Percentiles rank a stretch among this genome's conserved stretches.
phyloP scores from a whole-genome alignment of 2,888 invertebrate species.

The Idaea biselata region DNA sequence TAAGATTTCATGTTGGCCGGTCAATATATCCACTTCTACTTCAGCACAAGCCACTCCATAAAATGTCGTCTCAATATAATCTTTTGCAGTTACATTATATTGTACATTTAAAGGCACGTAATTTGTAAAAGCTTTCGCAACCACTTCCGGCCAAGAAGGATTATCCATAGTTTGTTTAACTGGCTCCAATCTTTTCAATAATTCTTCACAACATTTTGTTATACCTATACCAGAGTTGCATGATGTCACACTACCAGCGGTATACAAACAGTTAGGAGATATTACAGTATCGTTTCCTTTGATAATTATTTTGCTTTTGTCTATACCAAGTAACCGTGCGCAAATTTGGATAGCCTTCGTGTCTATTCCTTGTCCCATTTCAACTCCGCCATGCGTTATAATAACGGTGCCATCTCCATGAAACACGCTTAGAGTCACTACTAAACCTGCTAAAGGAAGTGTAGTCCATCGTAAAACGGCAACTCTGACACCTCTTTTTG shows the following conservation, averaged over 20 bases:
- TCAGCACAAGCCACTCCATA: conserved; percentile 82
- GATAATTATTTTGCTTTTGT: conserved; percentile 82
- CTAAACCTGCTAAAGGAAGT: conserved; percentile 41
- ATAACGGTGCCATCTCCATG: conserved; percentile 83
- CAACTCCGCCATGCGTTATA: conserved; percentile 83
- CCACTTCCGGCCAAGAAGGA: conserved; percentile 71
- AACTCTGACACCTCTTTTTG: conserved; percentile 82
- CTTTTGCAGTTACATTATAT: conserved; percentile 30
- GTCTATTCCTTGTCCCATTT: conserved; percentile 87
- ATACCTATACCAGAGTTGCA: conserved; percentile 81
- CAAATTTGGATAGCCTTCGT: conserved; percentile 85
- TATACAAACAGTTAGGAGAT: conserved; percentile 81
- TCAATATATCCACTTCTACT: conserved; percentile 85
- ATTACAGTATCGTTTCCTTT: conserved; percentile 82
- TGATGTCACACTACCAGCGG: conserved; percentile 85
- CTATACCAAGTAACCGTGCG: conserved; percentile 83
- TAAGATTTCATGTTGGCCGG: conserved; percentile 81
- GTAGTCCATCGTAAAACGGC: conserved; percentile 82
- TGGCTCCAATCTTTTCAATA: conserved; percentile 64
- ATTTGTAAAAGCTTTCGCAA: conserved; percentile 56
- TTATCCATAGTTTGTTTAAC: conserved; percentile 49
- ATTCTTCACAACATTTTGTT: conserved; percentile 65
- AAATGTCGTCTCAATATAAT: conserved; percentile 43
- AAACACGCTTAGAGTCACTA: conserved; percentile 80
- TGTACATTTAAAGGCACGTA: conserved; percentile 41